Evolutionary conservation across 1,140 invertebrate species (phyloP).

Genomic region (Zaprionus gabonicus): DNA sequence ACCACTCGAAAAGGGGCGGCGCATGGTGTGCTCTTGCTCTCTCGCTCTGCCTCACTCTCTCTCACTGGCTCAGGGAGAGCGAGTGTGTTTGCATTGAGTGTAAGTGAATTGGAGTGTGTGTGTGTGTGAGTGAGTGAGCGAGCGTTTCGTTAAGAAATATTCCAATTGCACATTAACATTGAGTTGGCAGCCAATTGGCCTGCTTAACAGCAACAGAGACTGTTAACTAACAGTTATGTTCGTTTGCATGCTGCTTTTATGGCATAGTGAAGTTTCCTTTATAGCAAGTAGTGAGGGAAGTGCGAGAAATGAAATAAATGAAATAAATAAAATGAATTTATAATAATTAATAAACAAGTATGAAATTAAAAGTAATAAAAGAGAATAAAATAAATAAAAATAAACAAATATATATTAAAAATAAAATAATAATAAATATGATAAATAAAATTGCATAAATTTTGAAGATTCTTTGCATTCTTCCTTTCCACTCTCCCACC

Average conservation of each 20-base stretch:
- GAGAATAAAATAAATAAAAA: too few relatives aligned
- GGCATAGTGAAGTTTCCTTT: slow-evolving; percentile 3
- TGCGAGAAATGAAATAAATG: background rate
- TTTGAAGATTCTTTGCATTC: background rate
- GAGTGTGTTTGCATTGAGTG: too few relatives aligned
- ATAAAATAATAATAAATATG: too few relatives aligned
- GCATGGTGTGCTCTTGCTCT: background rate
- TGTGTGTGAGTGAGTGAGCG: slow-evolving; percentile 2
- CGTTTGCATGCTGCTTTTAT: background rate
- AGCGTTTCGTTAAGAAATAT: slow-evolving; percentile 43
- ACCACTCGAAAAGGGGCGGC: slow-evolving; percentile 48
- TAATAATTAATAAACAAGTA: background rate
- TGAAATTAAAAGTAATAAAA: background rate
- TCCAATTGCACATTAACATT: slow-evolving; percentile 35
- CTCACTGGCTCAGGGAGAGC: background rate
- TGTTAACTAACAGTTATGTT: slow-evolving; percentile 28
- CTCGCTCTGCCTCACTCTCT: background rate
- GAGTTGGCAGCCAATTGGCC: slow-evolving; percentile 28
- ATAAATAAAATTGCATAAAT: too few relatives aligned
- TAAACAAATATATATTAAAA: too few relatives aligned
- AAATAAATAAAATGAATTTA: background rate
- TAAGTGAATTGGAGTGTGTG: background rate
- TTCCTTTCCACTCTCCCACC: background rate
- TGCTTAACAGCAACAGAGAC: slow-evolving; percentile 3
- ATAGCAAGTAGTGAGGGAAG: background rate